phyloP scores from a whole-genome alignment of 2,888 invertebrate genomes.

The Onthophagus sagittarius region DNA sequence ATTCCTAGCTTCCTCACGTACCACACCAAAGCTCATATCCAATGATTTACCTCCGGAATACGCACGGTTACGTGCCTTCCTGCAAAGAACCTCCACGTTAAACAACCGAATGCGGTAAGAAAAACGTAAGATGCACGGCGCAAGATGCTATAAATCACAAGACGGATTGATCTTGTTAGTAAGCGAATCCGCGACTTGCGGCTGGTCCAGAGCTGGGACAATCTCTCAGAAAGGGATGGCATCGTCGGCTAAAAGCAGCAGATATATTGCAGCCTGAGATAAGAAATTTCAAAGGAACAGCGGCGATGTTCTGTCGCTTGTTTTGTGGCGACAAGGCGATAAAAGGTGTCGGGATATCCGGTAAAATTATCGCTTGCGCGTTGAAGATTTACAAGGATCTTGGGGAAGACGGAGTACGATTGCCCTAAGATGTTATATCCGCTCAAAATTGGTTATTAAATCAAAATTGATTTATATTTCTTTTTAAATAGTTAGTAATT shows the following conservation, averaged over 20 bases:
- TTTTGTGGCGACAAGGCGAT: conserved; percentile 15
- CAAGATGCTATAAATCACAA: conserved; percentile 37
- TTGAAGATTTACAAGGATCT: not conserved
- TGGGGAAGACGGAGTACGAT: not conserved
- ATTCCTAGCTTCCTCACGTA: not conserved
- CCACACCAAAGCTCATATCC: not conserved
- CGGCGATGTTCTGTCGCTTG: conserved; percentile 6
- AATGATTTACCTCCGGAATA: not conserved
- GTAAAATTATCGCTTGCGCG: not conserved
- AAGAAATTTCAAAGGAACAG: conserved; percentile 20
- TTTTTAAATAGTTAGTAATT: not conserved
- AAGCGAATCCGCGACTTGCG: conserved; percentile 34
- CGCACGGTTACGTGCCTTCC: conserved; percentile 9
- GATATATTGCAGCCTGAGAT: conserved; percentile 29
- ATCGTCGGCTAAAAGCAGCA: conserved; percentile 17
- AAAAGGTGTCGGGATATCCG: not conserved
- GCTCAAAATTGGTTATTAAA: not conserved
- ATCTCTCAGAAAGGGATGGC: conserved; percentile 17
- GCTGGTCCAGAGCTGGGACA: conserved; percentile 23
- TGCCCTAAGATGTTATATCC: conserved; percentile 10
- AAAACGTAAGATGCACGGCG: conserved; percentile 23
- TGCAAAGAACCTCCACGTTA: not conserved
- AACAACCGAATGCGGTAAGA: not conserved
- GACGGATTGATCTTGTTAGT: conserved; percentile 40
- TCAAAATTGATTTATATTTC: not conserved